Conservation (phyloP, 2,888 invertebrate genomes). For the Epicampocera succincta region DNA sequence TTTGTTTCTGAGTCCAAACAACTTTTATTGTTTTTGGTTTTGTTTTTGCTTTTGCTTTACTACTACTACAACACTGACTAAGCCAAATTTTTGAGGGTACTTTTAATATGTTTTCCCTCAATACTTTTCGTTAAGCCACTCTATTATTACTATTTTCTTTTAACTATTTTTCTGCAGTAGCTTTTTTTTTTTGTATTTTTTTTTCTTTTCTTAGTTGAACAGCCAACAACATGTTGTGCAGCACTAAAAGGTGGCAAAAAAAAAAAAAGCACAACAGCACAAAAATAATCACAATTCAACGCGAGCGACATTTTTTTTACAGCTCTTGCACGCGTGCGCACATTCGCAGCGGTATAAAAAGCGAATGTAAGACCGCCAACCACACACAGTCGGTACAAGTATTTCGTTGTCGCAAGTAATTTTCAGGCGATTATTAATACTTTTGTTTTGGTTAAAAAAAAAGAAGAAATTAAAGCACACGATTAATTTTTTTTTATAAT, state of each 20-base stretch:
- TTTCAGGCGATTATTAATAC: slow-evolving; percentile 62
- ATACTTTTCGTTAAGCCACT: slow-evolving; percentile 42
- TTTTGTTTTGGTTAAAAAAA: slow-evolving; percentile 57
- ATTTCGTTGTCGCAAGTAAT: slow-evolving; percentile 74
- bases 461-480: slow-evolving; percentile 40
- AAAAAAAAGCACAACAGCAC: slow-evolving; percentile 30
- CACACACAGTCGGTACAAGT: slow-evolving; percentile 82
- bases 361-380: slow-evolving; percentile 81
- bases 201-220: slow-evolving; percentile 17
- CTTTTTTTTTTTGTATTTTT: slow-evolving; percentile 2
- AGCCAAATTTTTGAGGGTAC: slow-evolving; percentile 32
- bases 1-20: slow-evolving; percentile 29
- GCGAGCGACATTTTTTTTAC: slow-evolving; percentile 71
- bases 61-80: slow-evolving; percentile 1
- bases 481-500: slow-evolving; percentile 38
- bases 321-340: slow-evolving; percentile 78
- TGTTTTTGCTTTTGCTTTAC: no score
- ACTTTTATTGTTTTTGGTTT: no score
- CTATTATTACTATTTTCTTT: slow-evolving; percentile 62
- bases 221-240: slow-evolving; percentile 49
- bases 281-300: slow-evolving; percentile 70
- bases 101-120: slow-evolving; percentile 57
- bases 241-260: slow-evolving; percentile 36
- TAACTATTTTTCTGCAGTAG: slow-evolving; percentile 62
- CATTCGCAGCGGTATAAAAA: slow-evolving; percentile 82